Evolutionary conservation across 2,888 invertebrate species (phyloP), one percentile per base, ranked within the genome.

Genomic region (Gryllus longicercus): DNA sequence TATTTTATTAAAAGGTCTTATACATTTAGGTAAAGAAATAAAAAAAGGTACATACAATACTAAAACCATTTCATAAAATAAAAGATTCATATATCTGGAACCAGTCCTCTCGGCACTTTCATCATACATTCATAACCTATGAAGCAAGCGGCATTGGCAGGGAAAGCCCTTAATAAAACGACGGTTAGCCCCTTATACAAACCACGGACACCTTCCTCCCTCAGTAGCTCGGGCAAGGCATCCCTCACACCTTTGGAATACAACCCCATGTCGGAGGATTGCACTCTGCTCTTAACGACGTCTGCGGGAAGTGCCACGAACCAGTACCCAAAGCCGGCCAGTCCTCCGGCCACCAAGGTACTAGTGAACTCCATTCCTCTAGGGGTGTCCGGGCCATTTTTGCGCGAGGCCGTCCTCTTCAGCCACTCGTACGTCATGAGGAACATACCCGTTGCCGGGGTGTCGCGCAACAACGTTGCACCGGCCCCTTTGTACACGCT

Each of bases 141-240:
- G 86, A 91, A 91, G 85, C 91, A 91, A 11, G 91, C 91, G 77
- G 91, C 91, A 86, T 92, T 91, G 23, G 91, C 91, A 63, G 91
- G 91, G 86, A 92, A 92, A 51, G 91, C 91, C 84, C 91, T 85
- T 11, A 92, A 85, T 89, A 92, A 89, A 21, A 91, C 91, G 14
- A 91, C 91, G 23, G 88, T 87, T 81, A 89, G 87, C 51, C 91
- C 91, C 84, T 88, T 89, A 85, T 90, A 92, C 49, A 91, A 85
- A 18, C 89, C 90, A 76, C 85, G 83, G 1, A 89, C 86, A n/a
- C 91, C 91, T 84, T 91, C 91, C 80, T 89, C 88, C 80, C 86
- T 86, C 84, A 92, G 87, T 81, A 91, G 85, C 78, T 90, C 88
- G 75, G 84, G 84, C 83, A 90, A 89, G 10, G 91, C 91, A 84